Percentiles rank a stretch among this genome's conserved stretches.
Evolutionary conservation across 2,888 invertebrate species (phyloP).

Genomic region (Epirrita christyi): DNA sequence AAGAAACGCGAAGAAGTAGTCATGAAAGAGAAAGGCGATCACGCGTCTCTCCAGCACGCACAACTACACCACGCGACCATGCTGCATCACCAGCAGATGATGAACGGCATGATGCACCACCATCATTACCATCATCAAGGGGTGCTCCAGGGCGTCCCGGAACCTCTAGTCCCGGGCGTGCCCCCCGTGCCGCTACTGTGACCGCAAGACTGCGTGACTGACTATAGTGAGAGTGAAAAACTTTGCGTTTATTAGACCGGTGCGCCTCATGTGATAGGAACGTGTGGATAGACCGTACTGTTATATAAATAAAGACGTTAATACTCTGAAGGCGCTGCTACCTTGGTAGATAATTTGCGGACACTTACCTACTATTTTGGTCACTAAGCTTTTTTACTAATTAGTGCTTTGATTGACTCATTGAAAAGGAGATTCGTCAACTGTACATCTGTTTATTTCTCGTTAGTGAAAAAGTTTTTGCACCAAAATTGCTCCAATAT

Average conservation of each 20-base stretch:
- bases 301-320: slow-evolving; percentile 31
- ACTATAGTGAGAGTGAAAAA: slow-evolving; percentile 52
- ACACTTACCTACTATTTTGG: slow-evolving; percentile 50
- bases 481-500: slow-evolving; percentile 42
- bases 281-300: slow-evolving; percentile 60
- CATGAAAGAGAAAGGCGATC: slow-evolving; percentile 85
- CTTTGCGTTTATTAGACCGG: slow-evolving; percentile 10
- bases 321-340: slow-evolving; percentile 53
- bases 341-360: slow-evolving; percentile 46
- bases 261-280: slow-evolving; percentile 64
- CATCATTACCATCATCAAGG: slow-evolving; percentile 82
- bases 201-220: slow-evolving; percentile 71
- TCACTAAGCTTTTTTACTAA: slow-evolving; percentile 46
- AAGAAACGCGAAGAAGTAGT: slow-evolving; percentile 93
- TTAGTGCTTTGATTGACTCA: slow-evolving; percentile 28
- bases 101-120: slow-evolving; percentile 82
- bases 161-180: slow-evolving; percentile 74
- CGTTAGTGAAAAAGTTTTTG: slow-evolving; percentile 47
- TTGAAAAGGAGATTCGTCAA: not conserved
- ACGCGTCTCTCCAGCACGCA: slow-evolving; percentile 78
- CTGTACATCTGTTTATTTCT: slow-evolving; percentile 26
- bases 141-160: slow-evolving; percentile 80
- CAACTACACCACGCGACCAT: slow-evolving; percentile 82
- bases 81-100: slow-evolving; percentile 83
- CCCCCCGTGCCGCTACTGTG: slow-evolving; percentile 81